phyloP scores from a whole-genome alignment of 2,797 vertebrate genomes.

The Hozukius guyotensis region DNA sequence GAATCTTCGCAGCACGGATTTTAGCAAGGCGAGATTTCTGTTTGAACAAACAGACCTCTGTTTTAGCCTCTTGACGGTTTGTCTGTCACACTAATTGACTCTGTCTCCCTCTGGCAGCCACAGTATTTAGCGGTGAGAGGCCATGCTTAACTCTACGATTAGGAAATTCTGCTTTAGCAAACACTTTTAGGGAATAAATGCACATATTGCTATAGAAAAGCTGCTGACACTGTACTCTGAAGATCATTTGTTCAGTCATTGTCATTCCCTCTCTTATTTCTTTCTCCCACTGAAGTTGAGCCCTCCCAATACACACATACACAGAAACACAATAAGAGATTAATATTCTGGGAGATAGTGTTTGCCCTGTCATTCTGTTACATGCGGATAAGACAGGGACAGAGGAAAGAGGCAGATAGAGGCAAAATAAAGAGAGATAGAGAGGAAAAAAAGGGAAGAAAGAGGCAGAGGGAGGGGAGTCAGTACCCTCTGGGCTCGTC shows the following conservation, averaged over 20 bases:
- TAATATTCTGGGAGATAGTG: constrained; percentile 70
- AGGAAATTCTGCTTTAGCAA: constrained; percentile 66
- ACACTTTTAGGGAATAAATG: constrained; percentile 64
- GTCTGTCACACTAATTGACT: constrained; percentile 73
- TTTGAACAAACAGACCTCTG: constrained; percentile 85
- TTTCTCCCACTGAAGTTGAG: constrained; percentile 54
- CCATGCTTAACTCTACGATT: constrained; percentile 63
- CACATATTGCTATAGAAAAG: constrained; percentile 71
- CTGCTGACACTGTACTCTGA: constrained; percentile 72
- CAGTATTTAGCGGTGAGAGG: constrained; percentile 62
- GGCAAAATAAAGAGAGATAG: constrained; percentile 51
- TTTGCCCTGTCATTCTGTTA: constrained; percentile 73
- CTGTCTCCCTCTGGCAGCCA: constrained; percentile 61
- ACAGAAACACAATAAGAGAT: constrained; percentile 70
- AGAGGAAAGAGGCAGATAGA: constrained; percentile 55
- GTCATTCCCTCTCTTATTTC: constrained; percentile 58
- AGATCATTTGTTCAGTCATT: constrained; percentile 74
- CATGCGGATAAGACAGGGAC: constrained; percentile 69
- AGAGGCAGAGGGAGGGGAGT: constrained; percentile 23
- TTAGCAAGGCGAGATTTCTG: constrained; percentile 98
- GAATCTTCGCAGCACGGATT: constrained; percentile 93
- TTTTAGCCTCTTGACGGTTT: constrained; percentile 74
- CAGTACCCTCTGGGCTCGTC: constrained; percentile 92
- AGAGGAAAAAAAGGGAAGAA: background rate
- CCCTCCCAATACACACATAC: constrained; percentile 52